Base-by-base conservation (phyloP, 2,113 vertebrate species). In the Galbula dea region DNA sequence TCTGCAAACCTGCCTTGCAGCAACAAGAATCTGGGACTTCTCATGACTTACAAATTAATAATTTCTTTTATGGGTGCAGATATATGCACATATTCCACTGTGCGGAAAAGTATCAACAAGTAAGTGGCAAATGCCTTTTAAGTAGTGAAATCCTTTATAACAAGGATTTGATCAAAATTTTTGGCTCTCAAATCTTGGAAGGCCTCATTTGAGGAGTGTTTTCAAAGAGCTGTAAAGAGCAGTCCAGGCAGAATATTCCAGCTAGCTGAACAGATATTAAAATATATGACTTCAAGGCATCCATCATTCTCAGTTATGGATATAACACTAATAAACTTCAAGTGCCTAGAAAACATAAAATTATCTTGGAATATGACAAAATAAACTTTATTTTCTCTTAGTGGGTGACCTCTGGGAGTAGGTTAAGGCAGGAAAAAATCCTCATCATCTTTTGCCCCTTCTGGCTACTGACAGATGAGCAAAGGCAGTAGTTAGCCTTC, bases 31-130 rank as follows among this genome's bases (percentile, higher is more conserved):
- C 24, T 65, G 36, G 34, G 52, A 57, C 65, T 67, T 77, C 57
- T 89, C 45, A 39, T 0, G 2, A 62, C 22, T 61, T 49, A 83
- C 24, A 66, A 51, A 49, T 45, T 36, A 73, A 79, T 57, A 92
- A 22, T 15, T 79, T 63, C 24, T 75, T 20, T 5, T 12, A 54
- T 13, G 15, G n/a, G n/a, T 43, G 45, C 49, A 46, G 86, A 81
- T 0, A 0, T 41, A 74, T 6, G n/a, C 51, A 77, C 10, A n/a
- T 17, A 39, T 32, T 78, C 24, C 30, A 79, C 4, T 12, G 10
- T 29, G 22, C 75, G 27, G 12, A 91, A 79, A 85, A n/a, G 79
- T 1, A 36, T 2, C 1, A 86, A 66, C 29, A 86, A 59, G 17
- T 61, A 49, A 41, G n/a, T 57, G 61, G 32, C 13, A 18, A 52